Conservation (phyloP, 2,888 invertebrate species). For the Lathronympha strigana region DNA sequence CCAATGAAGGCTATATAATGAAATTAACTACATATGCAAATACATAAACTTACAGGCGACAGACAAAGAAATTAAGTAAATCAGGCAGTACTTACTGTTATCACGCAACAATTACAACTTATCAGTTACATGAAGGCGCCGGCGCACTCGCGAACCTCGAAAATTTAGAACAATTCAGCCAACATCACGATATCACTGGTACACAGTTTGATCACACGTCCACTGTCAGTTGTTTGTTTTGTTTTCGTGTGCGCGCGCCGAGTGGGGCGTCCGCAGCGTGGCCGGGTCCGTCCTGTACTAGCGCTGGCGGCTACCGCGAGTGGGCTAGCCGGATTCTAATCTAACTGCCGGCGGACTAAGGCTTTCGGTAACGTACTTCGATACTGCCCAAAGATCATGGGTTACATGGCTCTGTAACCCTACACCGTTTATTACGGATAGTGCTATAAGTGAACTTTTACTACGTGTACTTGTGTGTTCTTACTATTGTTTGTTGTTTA, state of each 20-base stretch:
- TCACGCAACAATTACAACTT: slow-evolving; percentile 75
- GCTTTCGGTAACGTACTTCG: slow-evolving; percentile 26
- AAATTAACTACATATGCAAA: background rate
- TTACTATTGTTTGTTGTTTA: too few relatives aligned
- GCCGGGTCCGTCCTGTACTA: slow-evolving; percentile 75
- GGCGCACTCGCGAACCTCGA: slow-evolving; percentile 47
- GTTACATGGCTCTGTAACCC: slow-evolving; percentile 15
- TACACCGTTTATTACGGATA: slow-evolving; percentile 8
- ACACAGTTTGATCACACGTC: slow-evolving; percentile 53
- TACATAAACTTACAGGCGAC: slow-evolving; percentile 25
- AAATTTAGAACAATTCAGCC: slow-evolving; percentile 52
- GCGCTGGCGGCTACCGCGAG: slow-evolving; percentile 60
- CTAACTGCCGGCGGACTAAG: slow-evolving; percentile 53
- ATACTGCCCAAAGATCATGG: slow-evolving; percentile 29
- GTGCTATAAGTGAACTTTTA: background rate
- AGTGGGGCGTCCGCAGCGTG: slow-evolving; percentile 71
- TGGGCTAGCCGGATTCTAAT: slow-evolving; percentile 65
- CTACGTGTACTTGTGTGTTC: background rate
- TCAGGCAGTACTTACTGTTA: slow-evolving; percentile 74
- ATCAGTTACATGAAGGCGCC: slow-evolving; percentile 58
- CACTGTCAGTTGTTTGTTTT: slow-evolving; percentile 58
- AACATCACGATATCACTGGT: slow-evolving; percentile 57
- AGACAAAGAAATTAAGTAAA: slow-evolving; percentile 44
- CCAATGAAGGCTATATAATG: background rate
- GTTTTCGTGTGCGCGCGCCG: slow-evolving; percentile 63